Percentiles rank a stretch among this genome's conserved stretches.
Evolutionary conservation across 1,140 invertebrate genomes (phyloP).

Genomic region (Orchesella cincta): DNA sequence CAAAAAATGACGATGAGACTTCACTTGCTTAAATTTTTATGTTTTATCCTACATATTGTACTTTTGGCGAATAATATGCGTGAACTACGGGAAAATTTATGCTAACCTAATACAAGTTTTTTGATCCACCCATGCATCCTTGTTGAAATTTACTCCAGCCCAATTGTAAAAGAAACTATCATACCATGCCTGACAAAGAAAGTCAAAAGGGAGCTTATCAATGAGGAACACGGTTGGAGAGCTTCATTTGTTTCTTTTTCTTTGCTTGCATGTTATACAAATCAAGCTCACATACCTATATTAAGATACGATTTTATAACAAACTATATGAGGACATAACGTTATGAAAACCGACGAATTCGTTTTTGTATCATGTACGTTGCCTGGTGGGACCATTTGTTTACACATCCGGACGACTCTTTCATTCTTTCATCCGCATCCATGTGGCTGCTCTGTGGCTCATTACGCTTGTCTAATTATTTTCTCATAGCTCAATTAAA

Average conservation of each 20-base stretch:
- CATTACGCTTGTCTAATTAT: background rate
- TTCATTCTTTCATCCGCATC: too few relatives aligned
- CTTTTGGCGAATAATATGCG: too few relatives aligned
- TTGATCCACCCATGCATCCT: background rate
- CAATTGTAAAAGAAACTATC: too few relatives aligned
- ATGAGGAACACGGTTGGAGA: conserved; percentile 2
- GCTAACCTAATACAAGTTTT: background rate
- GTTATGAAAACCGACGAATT: too few relatives aligned
- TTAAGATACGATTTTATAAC: too few relatives aligned
- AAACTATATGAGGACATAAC: too few relatives aligned
- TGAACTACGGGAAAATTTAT: background rate
- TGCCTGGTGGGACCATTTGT: too few relatives aligned
- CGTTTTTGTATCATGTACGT: too few relatives aligned
- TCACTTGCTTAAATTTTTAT: background rate
- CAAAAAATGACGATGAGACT: background rate
- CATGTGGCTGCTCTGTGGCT: background rate
- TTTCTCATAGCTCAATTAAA: background rate
- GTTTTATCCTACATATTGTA: background rate
- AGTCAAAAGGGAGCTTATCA: background rate
- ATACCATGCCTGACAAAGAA: too few relatives aligned
- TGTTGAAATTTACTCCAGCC: background rate
- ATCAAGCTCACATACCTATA: too few relatives aligned
- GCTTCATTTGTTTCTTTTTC: background rate
- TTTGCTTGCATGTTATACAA: background rate
- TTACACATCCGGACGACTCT: too few relatives aligned